Base-by-base conservation (phyloP, 1,140 invertebrate genomes). In the Theocolax elegans region DNA sequence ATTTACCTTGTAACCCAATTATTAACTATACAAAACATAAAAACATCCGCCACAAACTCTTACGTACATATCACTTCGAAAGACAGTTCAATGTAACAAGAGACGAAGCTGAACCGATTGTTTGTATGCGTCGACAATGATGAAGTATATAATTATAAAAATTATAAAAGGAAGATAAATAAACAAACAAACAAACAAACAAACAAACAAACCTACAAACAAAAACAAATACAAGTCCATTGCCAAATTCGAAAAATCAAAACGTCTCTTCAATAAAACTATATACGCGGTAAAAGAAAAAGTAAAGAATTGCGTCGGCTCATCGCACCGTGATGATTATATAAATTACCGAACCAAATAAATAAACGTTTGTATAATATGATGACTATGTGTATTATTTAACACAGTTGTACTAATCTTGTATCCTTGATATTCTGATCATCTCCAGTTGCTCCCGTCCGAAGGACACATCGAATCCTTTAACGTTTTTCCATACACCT, bases 331-430 rank as follows among this genome's bases (percentile, higher is more conserved):
- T 65, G 68, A 64, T 48, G 60, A 64, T 58, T 38, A 58, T 64
- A 62, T 65, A 53, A 71, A 71, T 64, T 64, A 71, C 31, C 60
- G 68, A 71, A 71, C 44, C 44, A 60, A 71, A 66, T 59, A 58
- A 70, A 70, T 70, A 71, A 71, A 71, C 69, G 44, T 71, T 71
- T 71, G 62, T 66, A 65, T 58, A 64, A 68, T 68, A 68, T 25
- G 2, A 2, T 21, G 21, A 48, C 29, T 21, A 15, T n/a, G 25
- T 6, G 15, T 51, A 29, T 65, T 54, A 31, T 68, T 60, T 2
- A 6, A 1, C 42, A 62, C n/a, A n/a, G n/a, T n/a, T n/a, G n/a
- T n/a, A n/a, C 27, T 62, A 63, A 54, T 44, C 2, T 29, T 62
- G 0, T 10, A 23, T 60, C 58, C 58, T 46, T 23, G 38, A n/a